phyloP scores from a whole-genome alignment of 2,113 vertebrate species.

The Columba livia region DNA sequence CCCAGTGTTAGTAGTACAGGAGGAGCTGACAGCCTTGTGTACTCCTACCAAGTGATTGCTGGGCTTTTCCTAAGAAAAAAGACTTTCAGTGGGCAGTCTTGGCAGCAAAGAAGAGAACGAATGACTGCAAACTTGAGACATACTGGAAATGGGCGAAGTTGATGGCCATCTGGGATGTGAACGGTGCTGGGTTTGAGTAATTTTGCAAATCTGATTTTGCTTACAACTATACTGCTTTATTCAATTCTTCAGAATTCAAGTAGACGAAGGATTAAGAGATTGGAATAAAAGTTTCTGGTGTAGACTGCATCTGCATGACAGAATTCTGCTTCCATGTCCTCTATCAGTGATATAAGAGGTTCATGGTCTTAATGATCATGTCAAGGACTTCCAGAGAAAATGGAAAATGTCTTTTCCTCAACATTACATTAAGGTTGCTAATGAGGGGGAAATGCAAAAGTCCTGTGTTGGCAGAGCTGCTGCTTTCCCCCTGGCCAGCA shows the following conservation, averaged over 20 bases:
- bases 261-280: background rate
- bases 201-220: background rate
- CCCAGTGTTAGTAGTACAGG: slow-evolving; percentile 30
- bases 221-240: background rate
- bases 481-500: background rate
- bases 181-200: background rate
- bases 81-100: slow-evolving; percentile 19
- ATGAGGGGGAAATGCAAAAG: background rate
- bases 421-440: background rate
- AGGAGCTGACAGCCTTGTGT: background rate
- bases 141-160: background rate
- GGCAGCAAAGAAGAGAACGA: slow-evolving; percentile 1
- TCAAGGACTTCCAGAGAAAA: background rate
- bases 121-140: background rate
- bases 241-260: background rate
- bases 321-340: background rate
- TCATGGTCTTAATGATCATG: background rate
- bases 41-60: slow-evolving; percentile 4
- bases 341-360: background rate
- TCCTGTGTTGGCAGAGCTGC: background rate
- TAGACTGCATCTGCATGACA: background rate
- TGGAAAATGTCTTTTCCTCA: background rate
- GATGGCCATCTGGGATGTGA: background rate
- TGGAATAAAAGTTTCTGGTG: background rate
- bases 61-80: slow-evolving; percentile 5